phyloP scores from a whole-genome alignment of 2,888 invertebrate genomes.

The Cremastinae sp. region DNA sequence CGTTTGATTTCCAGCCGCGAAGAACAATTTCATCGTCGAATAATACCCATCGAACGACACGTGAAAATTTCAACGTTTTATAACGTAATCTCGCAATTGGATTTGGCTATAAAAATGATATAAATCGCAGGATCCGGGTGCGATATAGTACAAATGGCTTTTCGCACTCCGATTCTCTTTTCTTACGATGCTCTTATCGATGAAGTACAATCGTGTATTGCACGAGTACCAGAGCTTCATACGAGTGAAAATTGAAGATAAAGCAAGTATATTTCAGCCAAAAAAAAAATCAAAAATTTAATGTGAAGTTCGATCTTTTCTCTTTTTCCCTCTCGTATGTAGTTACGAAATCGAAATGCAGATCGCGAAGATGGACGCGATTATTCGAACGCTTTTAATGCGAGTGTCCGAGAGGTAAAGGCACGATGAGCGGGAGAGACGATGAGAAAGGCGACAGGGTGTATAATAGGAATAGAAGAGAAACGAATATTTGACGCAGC shows the following conservation, averaged over 20 bases:
- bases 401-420: conserved; percentile 61
- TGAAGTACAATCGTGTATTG: conserved; percentile 12
- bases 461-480: conserved; percentile 39
- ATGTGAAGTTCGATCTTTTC: conserved; percentile 34
- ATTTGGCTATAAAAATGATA: conserved; percentile 32
- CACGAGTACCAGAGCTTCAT: conserved; percentile 9
- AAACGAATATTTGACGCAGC: conserved; percentile 57
- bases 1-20: too few species aligned
- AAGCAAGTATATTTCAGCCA: too few species aligned
- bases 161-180: conserved; percentile 25
- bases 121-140: conserved; percentile 39
- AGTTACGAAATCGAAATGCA: conserved; percentile 47
- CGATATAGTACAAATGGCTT: conserved; percentile 17
- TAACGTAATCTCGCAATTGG: not conserved
- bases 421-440: conserved; percentile 1
- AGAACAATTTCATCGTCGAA: conserved; percentile 4
- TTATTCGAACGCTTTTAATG: conserved; percentile 72
- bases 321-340: conserved; percentile 34
- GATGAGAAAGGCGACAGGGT: too few species aligned
- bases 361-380: conserved; percentile 63
- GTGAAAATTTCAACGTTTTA: conserved; percentile 7
- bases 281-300: too few species aligned
- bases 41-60: not conserved
- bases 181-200: conserved; percentile 2
- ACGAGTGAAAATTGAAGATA: conserved; percentile 29